Evolutionary conservation across 2,797 vertebrate genomes (phyloP).

Genomic region (Rhinatrema bivittatum): DNA sequence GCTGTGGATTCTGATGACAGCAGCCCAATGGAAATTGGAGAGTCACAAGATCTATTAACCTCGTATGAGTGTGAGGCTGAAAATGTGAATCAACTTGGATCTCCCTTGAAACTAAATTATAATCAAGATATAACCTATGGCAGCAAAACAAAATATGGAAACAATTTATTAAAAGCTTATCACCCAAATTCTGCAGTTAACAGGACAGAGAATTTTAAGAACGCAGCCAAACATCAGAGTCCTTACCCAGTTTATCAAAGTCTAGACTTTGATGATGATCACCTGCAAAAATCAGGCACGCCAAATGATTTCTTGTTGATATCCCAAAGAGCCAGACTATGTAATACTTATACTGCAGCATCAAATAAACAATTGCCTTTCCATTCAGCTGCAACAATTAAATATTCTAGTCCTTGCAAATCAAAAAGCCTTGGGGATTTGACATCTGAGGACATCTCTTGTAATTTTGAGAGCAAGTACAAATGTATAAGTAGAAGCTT

Average conservation of each 20-base stretch:
- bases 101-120: slow-evolving; percentile 35
- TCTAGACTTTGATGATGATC: slow-evolving; percentile 4
- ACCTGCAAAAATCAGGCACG: slow-evolving; percentile 4
- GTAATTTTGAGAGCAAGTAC: slow-evolving; percentile 95
- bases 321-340: not conserved
- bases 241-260: slow-evolving; percentile 4
- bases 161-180: not conserved
- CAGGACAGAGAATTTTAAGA: not conserved
- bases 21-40: slow-evolving; percentile 69
- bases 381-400: slow-evolving; percentile 15
- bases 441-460: slow-evolving; percentile 94
- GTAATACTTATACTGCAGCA: accelerated
- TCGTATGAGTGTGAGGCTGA: slow-evolving; percentile 21
- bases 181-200: slow-evolving; percentile 2
- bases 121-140: not conserved
- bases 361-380: not conserved
- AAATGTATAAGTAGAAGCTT: slow-evolving; percentile 91
- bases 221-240: slow-evolving; percentile 14
- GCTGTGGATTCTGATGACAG: slow-evolving; percentile 51
- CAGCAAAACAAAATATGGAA: slow-evolving; percentile 8
- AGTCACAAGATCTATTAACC: slow-evolving; percentile 46
- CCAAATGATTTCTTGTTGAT: not conserved
- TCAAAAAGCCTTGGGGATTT: slow-evolving; percentile 95
- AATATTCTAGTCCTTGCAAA: slow-evolving; percentile 71
- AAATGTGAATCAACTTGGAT: slow-evolving; percentile 30